phyloP scores from a whole-genome alignment of 2,113 vertebrate genomes.

The Leucoraja erinaceus region DNA sequence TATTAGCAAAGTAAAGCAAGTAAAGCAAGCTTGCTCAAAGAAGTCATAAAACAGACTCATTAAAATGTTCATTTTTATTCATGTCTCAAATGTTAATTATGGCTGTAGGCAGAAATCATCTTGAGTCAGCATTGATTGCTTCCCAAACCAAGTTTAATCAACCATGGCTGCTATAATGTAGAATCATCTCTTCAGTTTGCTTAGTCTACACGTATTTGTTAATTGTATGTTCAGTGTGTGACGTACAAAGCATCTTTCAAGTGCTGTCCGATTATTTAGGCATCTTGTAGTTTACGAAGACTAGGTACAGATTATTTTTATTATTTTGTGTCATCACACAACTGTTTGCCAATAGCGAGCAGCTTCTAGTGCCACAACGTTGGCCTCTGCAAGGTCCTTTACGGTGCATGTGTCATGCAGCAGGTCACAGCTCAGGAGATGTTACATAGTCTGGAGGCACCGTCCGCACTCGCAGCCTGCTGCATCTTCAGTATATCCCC shows the following conservation, averaged over 20 bases:
- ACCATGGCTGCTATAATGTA: neutral
- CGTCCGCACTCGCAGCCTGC: too few species aligned
- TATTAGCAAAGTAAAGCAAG: neutral
- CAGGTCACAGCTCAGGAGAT: too few species aligned
- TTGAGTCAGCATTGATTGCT: neutral
- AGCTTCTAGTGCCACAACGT: too few species aligned
- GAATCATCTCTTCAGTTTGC: conserved; percentile 12
- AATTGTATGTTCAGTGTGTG: neutral
- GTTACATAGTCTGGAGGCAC: too few species aligned
- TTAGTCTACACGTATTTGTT: neutral
- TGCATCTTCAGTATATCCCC: too few species aligned
- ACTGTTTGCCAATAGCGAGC: too few species aligned
- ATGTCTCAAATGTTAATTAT: conserved; percentile 15
- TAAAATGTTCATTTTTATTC: conserved; percentile 20
- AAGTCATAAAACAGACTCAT: neutral
- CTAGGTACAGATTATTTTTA: too few species aligned
- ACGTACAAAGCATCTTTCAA: neutral
- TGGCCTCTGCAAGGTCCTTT: too few species aligned
- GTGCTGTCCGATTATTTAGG: neutral
- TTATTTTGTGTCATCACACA: too few species aligned
- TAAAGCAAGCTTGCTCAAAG: neutral
- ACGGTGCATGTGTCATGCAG: too few species aligned
- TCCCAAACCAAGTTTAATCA: conserved; percentile 10
- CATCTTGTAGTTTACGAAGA: too few species aligned
- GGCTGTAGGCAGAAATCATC: neutral